Percentiles rank a stretch among this genome's conserved stretches.
These are phyloP conservation scores for Antitype chi DNA, from an alignment of 2,888 invertebrate genomes.

Conservation along the genomic window DNA sequence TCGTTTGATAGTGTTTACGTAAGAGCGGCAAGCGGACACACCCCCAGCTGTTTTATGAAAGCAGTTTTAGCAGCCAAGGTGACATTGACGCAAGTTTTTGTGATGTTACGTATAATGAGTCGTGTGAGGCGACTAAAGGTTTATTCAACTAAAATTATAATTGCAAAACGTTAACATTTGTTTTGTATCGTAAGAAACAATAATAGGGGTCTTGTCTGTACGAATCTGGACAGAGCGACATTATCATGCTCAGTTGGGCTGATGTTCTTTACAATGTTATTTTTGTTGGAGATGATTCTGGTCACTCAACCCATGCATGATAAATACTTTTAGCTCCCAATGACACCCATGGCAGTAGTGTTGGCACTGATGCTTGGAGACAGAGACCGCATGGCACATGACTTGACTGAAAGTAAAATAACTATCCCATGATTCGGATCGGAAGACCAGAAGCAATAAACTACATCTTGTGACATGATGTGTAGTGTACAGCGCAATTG, in stretches of 20 bases:
- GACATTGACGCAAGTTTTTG: slow-evolving; percentile 48
- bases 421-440: slow-evolving; percentile 48
- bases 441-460: slow-evolving; percentile 46
- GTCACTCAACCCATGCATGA: slow-evolving; percentile 54
- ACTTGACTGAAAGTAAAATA: slow-evolving; percentile 58
- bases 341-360: slow-evolving; percentile 2
- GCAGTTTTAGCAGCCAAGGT: slow-evolving; percentile 57
- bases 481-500: slow-evolving; percentile 52
- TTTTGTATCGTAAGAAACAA: slow-evolving; percentile 12
- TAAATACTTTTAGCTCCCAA: slow-evolving; percentile 29
- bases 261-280: neutral
- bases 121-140: slow-evolving; percentile 7
- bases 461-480: slow-evolving; percentile 61
- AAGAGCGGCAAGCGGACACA: slow-evolving; percentile 46
- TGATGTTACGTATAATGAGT: slow-evolving; percentile 26
- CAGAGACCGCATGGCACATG: slow-evolving; percentile 56
- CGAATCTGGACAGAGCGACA: slow-evolving; percentile 1
- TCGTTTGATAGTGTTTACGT: slow-evolving; percentile 52
- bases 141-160: slow-evolving; percentile 12
- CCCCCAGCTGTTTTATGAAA: slow-evolving; percentile 54
- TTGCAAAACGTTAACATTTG: slow-evolving; percentile 6
- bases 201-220: neutral
- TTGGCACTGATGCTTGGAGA: slow-evolving; percentile 33
- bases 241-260: slow-evolving; percentile 1
- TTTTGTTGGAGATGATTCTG: slow-evolving; percentile 20